Evolutionary conservation across 1,140 invertebrate genomes (phyloP), one percentile per base, ranked within the genome.

Genomic region (Papilio aristodemus): DNA sequence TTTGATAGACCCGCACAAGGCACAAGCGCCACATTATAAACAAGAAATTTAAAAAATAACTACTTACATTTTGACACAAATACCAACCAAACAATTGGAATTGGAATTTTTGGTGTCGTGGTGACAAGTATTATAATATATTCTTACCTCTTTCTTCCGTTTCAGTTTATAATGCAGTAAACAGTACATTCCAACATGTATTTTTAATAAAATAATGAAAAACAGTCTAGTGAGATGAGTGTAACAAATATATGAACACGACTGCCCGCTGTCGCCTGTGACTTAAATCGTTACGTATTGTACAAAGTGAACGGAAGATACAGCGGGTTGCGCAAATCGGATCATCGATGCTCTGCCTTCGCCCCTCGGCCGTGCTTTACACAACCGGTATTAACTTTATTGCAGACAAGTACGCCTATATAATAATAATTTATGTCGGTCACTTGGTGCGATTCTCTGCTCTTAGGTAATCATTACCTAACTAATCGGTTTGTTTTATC

Each of bases 261-360:
- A 22, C 14, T 46, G 5, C 3, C 19, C 69, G 74, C 74, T 69
- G 38, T 6, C 57, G 39, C 73, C 58, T 68, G 14, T 74, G 22
- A 27, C 72, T 74, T 75, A 68, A 22, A 32, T 73, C 68, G 17
- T 17, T 17, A n/a, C 63, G 67, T 74, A 70, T 84, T 79, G 72
- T 76, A 80, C 78, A 78, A 82, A 75, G 84, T 84, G 83, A 86
- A 75, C 81, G 83, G 84, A 83, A 82, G 84, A 83, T 72, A 54
- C 74, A 43, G 37, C 19, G 59, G 4, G 69, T 86, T 84, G 71
- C 77, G 78, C 77, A 86, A 86, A 68, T 63, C 72, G 68, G 68
- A 74, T 79, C 74, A 78, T 71, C 72, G 66, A 38, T 32, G 63
- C 60, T 69, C 72, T 84, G 80, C 83, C 81, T 84, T 84, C 84